Evolutionary conservation across 2,888 invertebrate species (phyloP), one percentile per base, ranked within the genome.

Genomic region (Gortyna flavago): DNA sequence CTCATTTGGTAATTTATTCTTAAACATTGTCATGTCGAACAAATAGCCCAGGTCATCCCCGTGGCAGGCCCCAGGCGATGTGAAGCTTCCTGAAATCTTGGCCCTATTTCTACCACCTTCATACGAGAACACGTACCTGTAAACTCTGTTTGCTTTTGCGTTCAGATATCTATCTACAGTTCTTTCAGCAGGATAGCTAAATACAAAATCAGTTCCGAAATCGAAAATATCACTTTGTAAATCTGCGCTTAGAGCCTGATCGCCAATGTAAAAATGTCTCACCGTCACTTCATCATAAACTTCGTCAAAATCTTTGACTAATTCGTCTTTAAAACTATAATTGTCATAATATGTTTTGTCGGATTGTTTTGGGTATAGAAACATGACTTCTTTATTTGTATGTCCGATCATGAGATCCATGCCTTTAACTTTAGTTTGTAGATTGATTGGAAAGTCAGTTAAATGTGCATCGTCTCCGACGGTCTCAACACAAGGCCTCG

Each of bases 321-420:
- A 35, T 76, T 84, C 84, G 0, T 68, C 66, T 41, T 35, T 69
- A 54, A 84, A 84, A 66, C 69, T 68, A 41, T 72, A 84, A n/a
- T 83, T 79, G 2, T 73, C 71, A 57, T 86, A 86, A 16, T 29
- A 84, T 21, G 57, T 48, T 65, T 61, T 66, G n/a, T 83, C 29
- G 16, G 75, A 71, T 48, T 84, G 54, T 79, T 64, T 78, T 21
- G 86, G 86, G 35, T 83, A 86, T 13, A 79, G 0, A 62, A 86
- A 84, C 75, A 83, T 76, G 6, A 83, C 65, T 71, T 84, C 84
- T 65, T 86, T 86, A 25, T 79, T 74, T 25, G 79, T 74, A 29
- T 83, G 67, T 11, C 86, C 84, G 41, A 84, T 76, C 73, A 84
- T 86, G 21, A 84, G 71, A 41, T 86, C 86, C 79, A 84, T 76